These are phyloP conservation scores for Acipenser oxyrinchus DNA, from an alignment of 2,797 vertebrate genomes.

Conservation along the genomic window DNA sequence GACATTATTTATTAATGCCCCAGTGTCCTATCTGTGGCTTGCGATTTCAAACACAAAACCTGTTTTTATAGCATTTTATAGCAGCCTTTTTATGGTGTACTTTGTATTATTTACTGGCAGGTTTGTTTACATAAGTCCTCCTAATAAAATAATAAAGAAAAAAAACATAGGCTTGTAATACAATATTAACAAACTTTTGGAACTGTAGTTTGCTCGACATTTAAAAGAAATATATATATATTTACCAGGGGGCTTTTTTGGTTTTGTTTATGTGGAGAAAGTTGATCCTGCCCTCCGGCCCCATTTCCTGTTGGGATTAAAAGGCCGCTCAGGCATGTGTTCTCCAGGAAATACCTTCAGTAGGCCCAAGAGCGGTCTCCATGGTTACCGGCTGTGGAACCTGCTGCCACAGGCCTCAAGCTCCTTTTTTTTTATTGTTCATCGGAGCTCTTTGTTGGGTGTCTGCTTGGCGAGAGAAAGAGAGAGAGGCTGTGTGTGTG, in stretches of 20 bases:
- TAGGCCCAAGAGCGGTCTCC: conserved; percentile 6
- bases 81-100: conserved; percentile 44
- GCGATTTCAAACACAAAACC: too few relatives aligned
- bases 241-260: not conserved
- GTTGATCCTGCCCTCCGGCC: conserved; percentile 15
- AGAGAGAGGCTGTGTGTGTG: conserved; percentile 41
- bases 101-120: conserved; percentile 45
- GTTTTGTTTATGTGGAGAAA: conserved; percentile 21
- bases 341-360: conserved; percentile 9
- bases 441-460: conserved; percentile 52
- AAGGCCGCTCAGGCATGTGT: conserved; percentile 63
- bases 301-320: conserved; percentile 9
- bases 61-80: conserved; percentile 39
- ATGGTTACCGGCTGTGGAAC: conserved; percentile 9
- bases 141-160: too few relatives aligned
- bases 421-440: conserved; percentile 44
- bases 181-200: too few relatives aligned
- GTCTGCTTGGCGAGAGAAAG: conserved; percentile 46
- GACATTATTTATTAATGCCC: too few relatives aligned
- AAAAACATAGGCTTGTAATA: too few relatives aligned
- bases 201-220: too few relatives aligned
- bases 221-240: not conserved
- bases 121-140: conserved; percentile 48
- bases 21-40: too few relatives aligned
- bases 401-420: conserved; percentile 13